Base-by-base conservation (phyloP, 2,797 vertebrate species). In the Euthynnus affinis region DNA sequence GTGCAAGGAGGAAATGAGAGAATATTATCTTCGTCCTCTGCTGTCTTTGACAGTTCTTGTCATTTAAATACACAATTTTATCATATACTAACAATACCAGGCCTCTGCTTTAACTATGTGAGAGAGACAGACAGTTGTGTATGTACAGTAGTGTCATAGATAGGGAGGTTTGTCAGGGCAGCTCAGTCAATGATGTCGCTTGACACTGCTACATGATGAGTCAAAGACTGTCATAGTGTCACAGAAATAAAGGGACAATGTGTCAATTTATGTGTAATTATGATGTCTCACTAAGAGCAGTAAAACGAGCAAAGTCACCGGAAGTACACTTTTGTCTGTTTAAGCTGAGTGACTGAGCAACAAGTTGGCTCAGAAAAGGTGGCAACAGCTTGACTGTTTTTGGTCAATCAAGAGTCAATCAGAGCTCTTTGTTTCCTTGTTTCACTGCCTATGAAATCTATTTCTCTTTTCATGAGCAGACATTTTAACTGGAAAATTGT, bases 1-100 rank as follows among this genome's bases (percentile, higher is more conserved):
- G 40, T 53, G 48, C 63, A 58, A 53, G 48, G 48, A 57, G 64
- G 81, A 86, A 86, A 88, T 84, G n/a, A 86, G 6, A 73, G 56
- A 76, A 69, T 71, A 82, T 88, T 84, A 86, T 78, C 58, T 81
- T 32, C 2, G 2, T 60, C 67, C 58, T 73, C 22, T 27, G 25
- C 55, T 77, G 62, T 71, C 74, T 78, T 78, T 73, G 79, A 69
- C 66, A 25, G 32, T 22, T n/a, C 70, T 60, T 23, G 17, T 59
- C 18, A 1, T 80, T 79, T 53, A 80, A 77, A 77, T 64, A 25
- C 68, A 74, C 64, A 76, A 57, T 78, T 78, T 74, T 58, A 65
- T 56, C 56, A 60, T 53, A 34, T n/a, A 20, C 9, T 44, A 22
- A 52, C 52, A 59, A 34, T 60, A 37, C 22, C 0, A 2, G 12